Conservation (phyloP, 1,140 invertebrate species). For the Aphidius gifuensis region DNA sequence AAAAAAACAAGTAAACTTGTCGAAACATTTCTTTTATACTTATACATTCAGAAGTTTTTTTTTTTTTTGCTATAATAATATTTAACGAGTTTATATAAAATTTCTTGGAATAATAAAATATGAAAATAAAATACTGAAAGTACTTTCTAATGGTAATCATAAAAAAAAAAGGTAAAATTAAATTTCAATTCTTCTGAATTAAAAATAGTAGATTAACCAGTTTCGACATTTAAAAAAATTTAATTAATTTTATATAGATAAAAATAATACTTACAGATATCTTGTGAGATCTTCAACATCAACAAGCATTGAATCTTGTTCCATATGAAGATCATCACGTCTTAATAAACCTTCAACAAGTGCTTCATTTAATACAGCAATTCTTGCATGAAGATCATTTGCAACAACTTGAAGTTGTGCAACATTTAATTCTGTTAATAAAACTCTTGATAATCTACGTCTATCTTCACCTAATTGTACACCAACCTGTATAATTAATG, state of each 20-base stretch:
- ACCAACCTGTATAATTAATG: conserved; percentile 62
- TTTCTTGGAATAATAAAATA: too few species aligned
- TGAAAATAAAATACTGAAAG: too few species aligned
- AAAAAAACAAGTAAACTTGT: too few species aligned
- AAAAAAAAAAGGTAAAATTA: neutral
- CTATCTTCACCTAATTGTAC: conserved; percentile 78
- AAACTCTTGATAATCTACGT: conserved; percentile 74
- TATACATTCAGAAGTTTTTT: too few species aligned
- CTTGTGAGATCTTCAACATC: conserved; percentile 93
- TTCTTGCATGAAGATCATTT: conserved; percentile 90
- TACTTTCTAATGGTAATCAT: neutral
- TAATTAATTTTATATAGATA: neutral
- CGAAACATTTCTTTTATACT: too few species aligned
- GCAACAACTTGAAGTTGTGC: conserved; percentile 93
- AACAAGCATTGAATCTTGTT: conserved; percentile 94
- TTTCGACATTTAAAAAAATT: neutral
- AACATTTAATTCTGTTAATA: conserved; percentile 88
- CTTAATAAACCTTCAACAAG: conserved; percentile 83
- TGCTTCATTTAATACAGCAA: conserved; percentile 86
- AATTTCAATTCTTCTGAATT: too few species aligned
- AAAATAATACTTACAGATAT: conserved; percentile 72
- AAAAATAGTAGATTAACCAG: too few species aligned
- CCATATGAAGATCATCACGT: conserved; percentile 92
- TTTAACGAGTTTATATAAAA: too few species aligned
- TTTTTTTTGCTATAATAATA: too few species aligned